phyloP scores from a whole-genome alignment of 2,888 invertebrate genomes.

The Beris morrisii region DNA sequence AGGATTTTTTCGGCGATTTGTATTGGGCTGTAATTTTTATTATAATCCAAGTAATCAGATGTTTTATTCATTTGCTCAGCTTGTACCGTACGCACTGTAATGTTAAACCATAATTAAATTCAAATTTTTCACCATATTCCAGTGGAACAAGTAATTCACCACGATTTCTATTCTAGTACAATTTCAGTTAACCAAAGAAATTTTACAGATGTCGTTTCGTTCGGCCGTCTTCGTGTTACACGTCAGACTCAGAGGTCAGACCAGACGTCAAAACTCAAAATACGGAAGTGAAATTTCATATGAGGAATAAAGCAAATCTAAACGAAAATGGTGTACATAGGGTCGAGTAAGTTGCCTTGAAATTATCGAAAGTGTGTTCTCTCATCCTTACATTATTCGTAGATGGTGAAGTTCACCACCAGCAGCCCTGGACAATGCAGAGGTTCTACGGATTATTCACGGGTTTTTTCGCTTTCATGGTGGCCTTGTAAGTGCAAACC shows the following conservation, averaged over 20 bases:
- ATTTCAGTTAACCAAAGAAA: too few species aligned
- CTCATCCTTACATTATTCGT: not conserved
- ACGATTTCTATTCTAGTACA: too few species aligned
- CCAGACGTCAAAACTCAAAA: not conserved
- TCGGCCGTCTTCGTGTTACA: not conserved
- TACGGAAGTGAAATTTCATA: slow-evolving; percentile 9
- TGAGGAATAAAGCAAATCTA: not conserved
- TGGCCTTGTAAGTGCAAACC: slow-evolving; percentile 38
- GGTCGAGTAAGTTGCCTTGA: slow-evolving; percentile 30
- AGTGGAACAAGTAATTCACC: too few species aligned
- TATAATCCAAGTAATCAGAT: too few species aligned
- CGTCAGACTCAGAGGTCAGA: slow-evolving; percentile 5
- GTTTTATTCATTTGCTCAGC: too few species aligned
- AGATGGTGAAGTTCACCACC: slow-evolving; percentile 40
- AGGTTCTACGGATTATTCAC: slow-evolving; percentile 37
- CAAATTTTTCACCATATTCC: too few species aligned
- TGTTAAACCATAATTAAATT: too few species aligned
- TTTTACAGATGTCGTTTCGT: too few species aligned
- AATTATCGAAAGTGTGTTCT: not conserved
- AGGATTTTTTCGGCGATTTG: too few species aligned
- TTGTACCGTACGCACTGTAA: too few species aligned
- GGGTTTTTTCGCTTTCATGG: slow-evolving; percentile 36
- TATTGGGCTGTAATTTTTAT: too few species aligned
- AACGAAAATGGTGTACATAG: slow-evolving; percentile 40
- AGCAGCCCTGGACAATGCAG: slow-evolving; percentile 39